Base-by-base conservation (phyloP, 92 coral and sea anemone species). In the Scolanthus callimorphus region DNA sequence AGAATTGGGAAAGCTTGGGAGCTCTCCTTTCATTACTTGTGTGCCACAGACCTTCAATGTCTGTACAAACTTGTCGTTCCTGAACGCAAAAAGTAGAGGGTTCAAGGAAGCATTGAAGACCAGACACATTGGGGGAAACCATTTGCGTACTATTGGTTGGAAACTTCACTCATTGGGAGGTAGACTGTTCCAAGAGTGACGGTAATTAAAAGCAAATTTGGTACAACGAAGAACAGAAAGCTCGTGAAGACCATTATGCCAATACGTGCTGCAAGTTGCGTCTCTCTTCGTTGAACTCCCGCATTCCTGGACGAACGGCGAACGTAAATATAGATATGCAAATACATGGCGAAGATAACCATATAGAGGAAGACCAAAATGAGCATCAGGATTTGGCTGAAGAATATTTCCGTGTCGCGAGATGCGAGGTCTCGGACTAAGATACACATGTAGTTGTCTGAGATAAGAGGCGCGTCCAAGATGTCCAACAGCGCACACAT, bases 91-190 rank as follows among this genome's bases (percentile, higher is more conserved):
- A n/a, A 71, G 26, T 0, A 60, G 24, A 0, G 85, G 85, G 43
- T 79, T 65, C 12, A 79, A 47, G 54, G 74, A 79, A 2, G 85
- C 74, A 55, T 79, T 79, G 6, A 57, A 68, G 0, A 79, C 85
- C 24, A 79, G 54, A 17, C 70, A 59, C 3, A 71, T 57, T 2
- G 66, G 79, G 9, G 85, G 85, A 22, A 79, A 31, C 85, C 85
- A 79, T 57, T 50, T 29, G 0, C 44, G 31, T 0, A 79, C 22
- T 0, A 68, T 22, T 0, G 31, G 23, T 79, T 79, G 1, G 65
- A 21, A 15, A 61, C 41, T 11, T 31, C 63, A 25, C 55, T 55
- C 13, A 25, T 4, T 3, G 29, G 43, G 9, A 28, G 2, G 27
- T 49, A 24, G 4, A 39, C 20, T 11, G 24, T 31, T 1, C 44